These are phyloP conservation scores for Erithacus rubecula DNA, from an alignment of 2,797 vertebrate genomes.

Conservation along the genomic window DNA sequence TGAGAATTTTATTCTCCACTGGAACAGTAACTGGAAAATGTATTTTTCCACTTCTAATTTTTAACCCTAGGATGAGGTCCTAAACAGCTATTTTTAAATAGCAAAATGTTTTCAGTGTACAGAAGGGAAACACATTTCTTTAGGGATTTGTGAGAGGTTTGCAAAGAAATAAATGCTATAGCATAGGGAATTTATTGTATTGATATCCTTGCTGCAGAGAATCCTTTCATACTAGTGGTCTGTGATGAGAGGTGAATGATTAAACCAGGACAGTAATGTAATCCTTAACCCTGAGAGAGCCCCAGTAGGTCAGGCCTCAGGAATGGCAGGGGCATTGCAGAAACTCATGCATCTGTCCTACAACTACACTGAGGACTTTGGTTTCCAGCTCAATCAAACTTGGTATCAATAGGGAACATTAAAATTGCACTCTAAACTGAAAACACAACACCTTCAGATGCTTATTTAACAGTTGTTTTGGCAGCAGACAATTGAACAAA, in stretches of 20 bases:
- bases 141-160: background rate
- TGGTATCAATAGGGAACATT: background rate
- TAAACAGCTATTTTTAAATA: background rate
- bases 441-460: conserved; percentile 4
- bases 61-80: background rate
- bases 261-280: background rate
- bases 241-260: background rate
- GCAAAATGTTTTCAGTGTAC: background rate
- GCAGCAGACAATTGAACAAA: background rate
- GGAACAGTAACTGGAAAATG: background rate
- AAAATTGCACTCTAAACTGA: background rate
- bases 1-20: background rate
- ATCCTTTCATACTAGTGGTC: background rate
- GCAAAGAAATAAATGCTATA: background rate
- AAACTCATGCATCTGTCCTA: background rate
- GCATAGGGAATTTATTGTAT: background rate
- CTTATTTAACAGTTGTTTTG: conserved; percentile 49
- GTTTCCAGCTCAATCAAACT: background rate
- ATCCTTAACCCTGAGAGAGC: background rate
- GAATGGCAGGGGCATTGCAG: background rate
- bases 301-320: background rate
- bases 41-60: background rate
- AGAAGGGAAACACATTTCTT: background rate
- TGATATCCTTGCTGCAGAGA: background rate
- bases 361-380: background rate